These are phyloP conservation scores for Euglossa dilemma DNA, from an alignment of 1,140 invertebrate species.

Conservation along the genomic window DNA sequence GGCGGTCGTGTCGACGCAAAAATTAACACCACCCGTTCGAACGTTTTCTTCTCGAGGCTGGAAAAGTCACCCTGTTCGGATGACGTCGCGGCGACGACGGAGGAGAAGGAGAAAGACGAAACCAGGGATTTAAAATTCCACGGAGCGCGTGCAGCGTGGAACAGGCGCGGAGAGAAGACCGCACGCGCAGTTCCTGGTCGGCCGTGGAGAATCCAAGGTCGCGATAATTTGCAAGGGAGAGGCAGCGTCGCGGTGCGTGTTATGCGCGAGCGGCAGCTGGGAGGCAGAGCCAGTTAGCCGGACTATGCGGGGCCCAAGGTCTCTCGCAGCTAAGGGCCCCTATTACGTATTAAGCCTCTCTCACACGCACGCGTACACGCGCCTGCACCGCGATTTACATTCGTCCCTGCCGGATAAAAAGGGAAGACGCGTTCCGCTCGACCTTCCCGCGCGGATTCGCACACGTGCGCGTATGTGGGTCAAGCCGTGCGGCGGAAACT, in stretches of 20 bases:
- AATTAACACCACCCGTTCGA: not conserved
- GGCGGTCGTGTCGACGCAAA: not conserved
- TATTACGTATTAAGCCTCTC: conserved; percentile 51
- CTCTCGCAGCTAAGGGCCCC: conserved; percentile 55
- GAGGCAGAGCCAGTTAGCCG: conserved; percentile 53
- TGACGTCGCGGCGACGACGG: no score
- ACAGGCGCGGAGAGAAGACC: conserved; percentile 11
- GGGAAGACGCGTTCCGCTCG: conserved; percentile 39
- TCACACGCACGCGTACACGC: conserved; percentile 20
- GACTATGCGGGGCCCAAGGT: conserved; percentile 65
- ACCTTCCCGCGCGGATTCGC: conserved; percentile 64
- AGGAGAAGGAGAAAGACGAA: no score
- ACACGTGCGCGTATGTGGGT: conserved; percentile 69
- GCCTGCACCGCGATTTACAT: conserved; percentile 48
- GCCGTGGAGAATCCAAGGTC: conserved; percentile 62
- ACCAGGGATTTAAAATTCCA: conserved; percentile 4
- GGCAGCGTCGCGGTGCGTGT: conserved; percentile 43
- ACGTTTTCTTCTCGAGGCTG: no score
- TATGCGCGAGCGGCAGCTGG: conserved; percentile 62
- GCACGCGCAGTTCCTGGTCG: conserved; percentile 55
- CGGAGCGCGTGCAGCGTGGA: not conserved
- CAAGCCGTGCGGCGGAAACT: conserved; percentile 65
- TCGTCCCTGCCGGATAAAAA: conserved; percentile 44
- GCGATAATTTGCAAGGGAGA: conserved; percentile 71
- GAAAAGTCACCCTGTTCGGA: no score